These are phyloP conservation scores for Alligator mississippiensis DNA, from an alignment of 2,113 vertebrate genomes.

Conservation along the genomic window DNA sequence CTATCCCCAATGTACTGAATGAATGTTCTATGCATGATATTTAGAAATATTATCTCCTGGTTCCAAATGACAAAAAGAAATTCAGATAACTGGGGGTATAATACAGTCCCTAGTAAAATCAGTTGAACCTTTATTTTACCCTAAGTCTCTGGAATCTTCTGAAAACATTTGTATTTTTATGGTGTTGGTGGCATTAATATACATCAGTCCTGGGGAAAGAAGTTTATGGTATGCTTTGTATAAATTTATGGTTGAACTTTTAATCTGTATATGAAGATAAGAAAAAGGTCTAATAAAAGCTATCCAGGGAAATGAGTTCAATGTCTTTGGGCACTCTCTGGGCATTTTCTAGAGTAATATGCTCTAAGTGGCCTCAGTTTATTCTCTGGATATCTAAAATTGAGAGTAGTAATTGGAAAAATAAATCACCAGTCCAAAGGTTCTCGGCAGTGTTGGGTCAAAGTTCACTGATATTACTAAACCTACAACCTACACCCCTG, in stretches of 20 bases:
- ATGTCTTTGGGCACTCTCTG: slow-evolving; percentile 27
- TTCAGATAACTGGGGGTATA: background rate
- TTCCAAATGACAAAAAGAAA: background rate
- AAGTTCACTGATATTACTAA: background rate
- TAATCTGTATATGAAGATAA: slow-evolving; percentile 32
- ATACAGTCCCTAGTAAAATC: background rate
- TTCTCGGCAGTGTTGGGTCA: background rate
- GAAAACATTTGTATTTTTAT: background rate
- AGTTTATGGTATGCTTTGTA: slow-evolving; percentile 20
- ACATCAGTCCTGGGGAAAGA: background rate
- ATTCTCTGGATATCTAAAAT: slow-evolving; percentile 59
- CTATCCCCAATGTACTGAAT: no score
- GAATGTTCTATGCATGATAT: no score
- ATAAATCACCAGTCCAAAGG: slow-evolving; percentile 35
- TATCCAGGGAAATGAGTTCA: slow-evolving; percentile 28
- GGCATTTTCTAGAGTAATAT: slow-evolving; percentile 59
- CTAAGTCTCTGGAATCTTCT: rapidly evolving
- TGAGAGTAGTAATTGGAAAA: slow-evolving; percentile 52
- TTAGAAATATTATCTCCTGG: no score
- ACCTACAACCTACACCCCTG: no score
- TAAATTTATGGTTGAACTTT: slow-evolving; percentile 51
- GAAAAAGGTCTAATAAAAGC: slow-evolving; percentile 31
- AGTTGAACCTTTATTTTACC: background rate
- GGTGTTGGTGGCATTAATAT: rapidly evolving
- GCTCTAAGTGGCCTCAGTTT: slow-evolving; percentile 42